A percentile compares a stretch with the other conserved stretches of the same genome.
Conservation (phyloP, 2,113 vertebrate species). For the Passer montanus region DNA sequence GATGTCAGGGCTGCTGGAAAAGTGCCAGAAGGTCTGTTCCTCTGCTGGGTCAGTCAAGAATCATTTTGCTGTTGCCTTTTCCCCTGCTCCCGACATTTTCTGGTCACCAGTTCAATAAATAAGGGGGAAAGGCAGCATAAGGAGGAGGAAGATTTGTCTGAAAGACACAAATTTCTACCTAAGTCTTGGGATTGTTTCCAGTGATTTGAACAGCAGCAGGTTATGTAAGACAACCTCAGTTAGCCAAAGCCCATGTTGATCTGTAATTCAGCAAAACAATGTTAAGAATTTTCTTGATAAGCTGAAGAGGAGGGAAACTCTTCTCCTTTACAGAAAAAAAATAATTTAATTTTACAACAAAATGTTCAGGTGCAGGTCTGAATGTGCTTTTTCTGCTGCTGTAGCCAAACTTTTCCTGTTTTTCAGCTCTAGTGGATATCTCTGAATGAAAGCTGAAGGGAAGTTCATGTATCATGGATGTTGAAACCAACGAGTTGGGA, state of each 20-base stretch:
- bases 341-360: fast-evolving
- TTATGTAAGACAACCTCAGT: background rate
- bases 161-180: background rate
- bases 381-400: background rate
- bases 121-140: background rate
- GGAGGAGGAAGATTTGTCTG: background rate
- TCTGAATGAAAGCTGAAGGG: background rate
- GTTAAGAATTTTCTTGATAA: background rate
- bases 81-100: background rate
- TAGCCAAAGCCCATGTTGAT: background rate
- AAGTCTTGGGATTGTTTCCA: background rate
- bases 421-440: background rate
- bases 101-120: background rate
- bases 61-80: background rate
- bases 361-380: background rate
- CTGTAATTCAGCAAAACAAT: background rate
- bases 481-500: background rate
- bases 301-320: background rate
- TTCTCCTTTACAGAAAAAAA: background rate
- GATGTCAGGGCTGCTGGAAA: background rate
- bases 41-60: background rate
- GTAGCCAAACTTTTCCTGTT: background rate
- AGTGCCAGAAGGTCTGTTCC: background rate
- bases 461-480: background rate
- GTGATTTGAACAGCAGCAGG: background rate